Conservation (phyloP, 1,140 invertebrate species). For the Conus ventricosus region DNA sequence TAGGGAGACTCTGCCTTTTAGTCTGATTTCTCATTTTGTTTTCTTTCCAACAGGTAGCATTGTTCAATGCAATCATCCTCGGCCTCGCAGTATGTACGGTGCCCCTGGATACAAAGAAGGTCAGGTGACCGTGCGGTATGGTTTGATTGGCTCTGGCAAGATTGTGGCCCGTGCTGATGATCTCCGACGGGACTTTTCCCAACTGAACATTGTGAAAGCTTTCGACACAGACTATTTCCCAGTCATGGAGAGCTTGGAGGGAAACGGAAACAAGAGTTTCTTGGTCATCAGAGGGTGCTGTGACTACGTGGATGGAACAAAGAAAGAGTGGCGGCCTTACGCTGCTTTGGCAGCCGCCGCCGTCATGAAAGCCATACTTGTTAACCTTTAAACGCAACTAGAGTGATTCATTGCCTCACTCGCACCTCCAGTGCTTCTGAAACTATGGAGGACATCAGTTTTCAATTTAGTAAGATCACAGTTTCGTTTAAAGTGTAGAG, state of each 20-base stretch:
- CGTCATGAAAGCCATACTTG: constrained; percentile 89
- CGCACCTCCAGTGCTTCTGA: too few relatives aligned
- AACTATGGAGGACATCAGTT: too few relatives aligned
- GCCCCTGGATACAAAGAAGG: constrained; percentile 49
- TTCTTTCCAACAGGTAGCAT: constrained; percentile 78
- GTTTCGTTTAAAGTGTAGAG: too few relatives aligned
- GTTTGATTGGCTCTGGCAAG: constrained; percentile 87
- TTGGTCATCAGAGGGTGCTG: constrained; percentile 88
- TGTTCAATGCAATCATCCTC: constrained; percentile 85
- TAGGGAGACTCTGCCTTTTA: neutral
- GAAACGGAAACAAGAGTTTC: constrained; percentile 92
- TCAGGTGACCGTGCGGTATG: constrained; percentile 80
- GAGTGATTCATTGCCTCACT: too few relatives aligned
- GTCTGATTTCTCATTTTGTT: neutral
- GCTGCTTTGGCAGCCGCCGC: constrained; percentile 91
- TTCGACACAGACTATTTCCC: constrained; percentile 97
- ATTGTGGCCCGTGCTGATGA: constrained; percentile 81
- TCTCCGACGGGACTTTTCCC: constrained; percentile 72
- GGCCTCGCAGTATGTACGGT: constrained; percentile 50
- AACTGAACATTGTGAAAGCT: constrained; percentile 86
- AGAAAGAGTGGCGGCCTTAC: constrained; percentile 96
- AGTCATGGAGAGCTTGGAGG: constrained; percentile 81
- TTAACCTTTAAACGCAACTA: neutral
- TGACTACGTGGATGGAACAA: constrained; percentile 96
- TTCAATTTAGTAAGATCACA: too few relatives aligned